Evolutionary conservation across 2,113 vertebrate species (phyloP).

Genomic region (Hoplias malabaricus): DNA sequence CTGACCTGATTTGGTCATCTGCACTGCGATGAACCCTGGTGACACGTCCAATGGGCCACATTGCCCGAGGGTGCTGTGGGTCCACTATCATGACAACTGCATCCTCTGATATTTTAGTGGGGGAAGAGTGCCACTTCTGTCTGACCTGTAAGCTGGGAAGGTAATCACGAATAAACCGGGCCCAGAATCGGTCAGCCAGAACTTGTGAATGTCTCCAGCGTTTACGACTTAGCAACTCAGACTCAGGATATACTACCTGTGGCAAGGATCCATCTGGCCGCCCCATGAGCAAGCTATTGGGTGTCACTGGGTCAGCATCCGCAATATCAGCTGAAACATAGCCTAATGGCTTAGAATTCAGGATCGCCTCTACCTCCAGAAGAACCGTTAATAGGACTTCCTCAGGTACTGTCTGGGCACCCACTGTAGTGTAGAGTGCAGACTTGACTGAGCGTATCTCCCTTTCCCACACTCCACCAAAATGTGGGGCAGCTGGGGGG

Average conservation of each 20-base stretch:
- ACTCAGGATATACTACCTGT: neutral
- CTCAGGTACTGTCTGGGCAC: neutral
- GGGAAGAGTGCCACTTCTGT: too few species aligned
- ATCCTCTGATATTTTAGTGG: too few species aligned
- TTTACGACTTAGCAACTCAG: neutral
- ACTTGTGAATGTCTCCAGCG: neutral
- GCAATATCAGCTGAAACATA: too few species aligned
- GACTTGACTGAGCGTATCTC: conserved; percentile 12
- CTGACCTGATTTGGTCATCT: conserved; percentile 2
- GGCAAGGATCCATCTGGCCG: too few species aligned
- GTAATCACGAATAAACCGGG: too few species aligned
- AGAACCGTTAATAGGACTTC: conserved; percentile 6
- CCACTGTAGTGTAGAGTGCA: neutral
- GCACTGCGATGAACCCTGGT: neutral
- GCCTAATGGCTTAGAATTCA: too few species aligned
- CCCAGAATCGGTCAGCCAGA: too few species aligned
- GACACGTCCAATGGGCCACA: neutral
- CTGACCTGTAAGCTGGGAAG: too few species aligned
- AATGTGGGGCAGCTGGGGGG: neutral
- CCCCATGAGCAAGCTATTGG: too few species aligned
- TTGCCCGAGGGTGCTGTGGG: too few species aligned
- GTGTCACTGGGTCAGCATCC: too few species aligned
- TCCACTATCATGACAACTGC: too few species aligned
- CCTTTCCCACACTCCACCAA: conserved; percentile 12
- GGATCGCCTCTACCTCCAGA: neutral